phyloP scores from a whole-genome alignment of 2,888 invertebrate species.

The Tipula confusa region DNA sequence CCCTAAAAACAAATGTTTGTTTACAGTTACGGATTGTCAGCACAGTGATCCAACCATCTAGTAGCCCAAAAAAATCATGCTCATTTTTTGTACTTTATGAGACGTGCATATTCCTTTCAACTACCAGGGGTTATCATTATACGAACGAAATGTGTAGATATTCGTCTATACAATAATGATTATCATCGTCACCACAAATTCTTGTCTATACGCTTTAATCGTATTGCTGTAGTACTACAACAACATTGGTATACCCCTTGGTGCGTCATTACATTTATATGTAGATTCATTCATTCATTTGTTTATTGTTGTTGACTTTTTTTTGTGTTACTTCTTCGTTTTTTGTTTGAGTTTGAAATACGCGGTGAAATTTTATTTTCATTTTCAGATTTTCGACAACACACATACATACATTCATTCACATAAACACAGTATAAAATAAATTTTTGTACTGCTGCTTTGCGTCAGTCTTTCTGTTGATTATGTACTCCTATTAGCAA shows the following conservation, averaged over 20 bases:
- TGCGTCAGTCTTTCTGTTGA: not conserved
- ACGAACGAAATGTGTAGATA: too few species aligned
- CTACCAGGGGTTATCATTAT: too few species aligned
- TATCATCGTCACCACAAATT: not conserved
- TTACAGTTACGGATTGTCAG: too few species aligned
- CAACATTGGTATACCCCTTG: not conserved
- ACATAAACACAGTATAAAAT: not conserved
- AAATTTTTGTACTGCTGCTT: not conserved
- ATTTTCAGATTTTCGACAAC: not conserved
- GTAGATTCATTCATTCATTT: not conserved
- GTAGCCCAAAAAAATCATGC: too few species aligned
- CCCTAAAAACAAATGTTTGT: too few species aligned
- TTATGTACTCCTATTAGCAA: constrained; percentile 29
- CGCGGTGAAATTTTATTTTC: not conserved
- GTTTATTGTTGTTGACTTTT: not conserved
- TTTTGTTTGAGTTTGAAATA: not conserved
- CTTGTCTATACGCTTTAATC: not conserved
- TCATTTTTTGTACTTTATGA: too few species aligned
- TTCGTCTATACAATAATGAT: not conserved
- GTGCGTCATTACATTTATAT: not conserved
- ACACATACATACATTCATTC: not conserved
- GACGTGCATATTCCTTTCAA: too few species aligned
- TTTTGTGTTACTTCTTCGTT: not conserved
- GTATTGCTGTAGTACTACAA: not conserved
- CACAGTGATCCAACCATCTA: too few species aligned